Evolutionary conservation across 1,140 invertebrate genomes (phyloP).

Genomic region (Drosophila sechellia): DNA sequence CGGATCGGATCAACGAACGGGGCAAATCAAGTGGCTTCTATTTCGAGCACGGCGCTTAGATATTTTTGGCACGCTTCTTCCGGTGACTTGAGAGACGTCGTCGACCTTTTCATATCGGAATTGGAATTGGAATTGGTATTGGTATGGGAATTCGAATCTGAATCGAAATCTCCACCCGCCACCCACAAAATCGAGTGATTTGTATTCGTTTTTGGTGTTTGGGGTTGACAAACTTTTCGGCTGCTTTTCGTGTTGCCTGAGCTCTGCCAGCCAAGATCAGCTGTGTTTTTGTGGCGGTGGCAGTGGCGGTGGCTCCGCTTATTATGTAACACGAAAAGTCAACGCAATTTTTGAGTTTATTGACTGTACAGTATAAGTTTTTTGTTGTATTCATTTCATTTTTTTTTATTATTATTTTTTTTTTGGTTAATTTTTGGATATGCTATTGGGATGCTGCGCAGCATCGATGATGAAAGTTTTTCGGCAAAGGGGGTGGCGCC

Average conservation of each 20-base stretch:
- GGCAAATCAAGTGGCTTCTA: constrained; percentile 34
- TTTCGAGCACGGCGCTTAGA: constrained; percentile 66
- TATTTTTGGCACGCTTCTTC: constrained; percentile 80
- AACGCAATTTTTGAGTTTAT: constrained; percentile 64
- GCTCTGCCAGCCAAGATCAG: constrained; percentile 47
- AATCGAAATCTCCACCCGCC: neutral
- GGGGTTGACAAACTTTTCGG: constrained; percentile 61
- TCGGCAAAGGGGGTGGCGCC: constrained; percentile 33
- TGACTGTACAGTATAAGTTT: constrained; percentile 45
- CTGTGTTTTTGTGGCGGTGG: constrained; percentile 23
- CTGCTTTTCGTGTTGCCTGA: neutral
- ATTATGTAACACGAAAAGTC: constrained; percentile 75
- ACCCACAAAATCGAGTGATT: constrained; percentile 10
- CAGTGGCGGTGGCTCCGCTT: constrained; percentile 18
- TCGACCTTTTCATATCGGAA: constrained; percentile 64
- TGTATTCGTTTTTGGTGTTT: constrained; percentile 27
- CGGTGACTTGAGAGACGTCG: constrained; percentile 51
- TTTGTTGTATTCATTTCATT: neutral
- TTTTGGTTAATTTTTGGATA: constrained; percentile 9
- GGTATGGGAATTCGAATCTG: constrained; percentile 6
- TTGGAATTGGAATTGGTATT: constrained; percentile 41
- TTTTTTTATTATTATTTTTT: neutral
- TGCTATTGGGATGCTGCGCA: constrained; percentile 6
- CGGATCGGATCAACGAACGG: constrained; percentile 33
- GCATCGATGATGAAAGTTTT: constrained; percentile 48